Evolutionary conservation across 64 coral and sea anemone species (phyloP).

Genomic region (Porites lutea): DNA sequence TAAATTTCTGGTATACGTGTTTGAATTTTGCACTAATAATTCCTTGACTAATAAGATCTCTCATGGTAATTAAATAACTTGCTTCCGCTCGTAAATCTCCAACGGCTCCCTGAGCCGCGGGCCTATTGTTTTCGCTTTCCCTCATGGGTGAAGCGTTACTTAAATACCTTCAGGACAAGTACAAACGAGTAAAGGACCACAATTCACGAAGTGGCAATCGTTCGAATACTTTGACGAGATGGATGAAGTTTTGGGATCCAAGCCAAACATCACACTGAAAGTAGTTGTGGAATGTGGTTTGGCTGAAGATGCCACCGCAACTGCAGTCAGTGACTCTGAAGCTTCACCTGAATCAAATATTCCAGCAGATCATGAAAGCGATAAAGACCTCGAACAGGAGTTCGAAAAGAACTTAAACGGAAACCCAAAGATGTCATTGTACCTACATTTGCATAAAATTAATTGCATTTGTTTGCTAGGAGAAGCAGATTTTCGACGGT

Average conservation of each 20-base stretch:
- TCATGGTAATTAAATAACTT: too few relatives aligned
- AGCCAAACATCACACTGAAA: constrained; percentile 42
- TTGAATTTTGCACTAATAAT: too few relatives aligned
- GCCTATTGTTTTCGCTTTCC: too few relatives aligned
- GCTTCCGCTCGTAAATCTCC: too few relatives aligned
- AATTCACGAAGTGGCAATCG: constrained; percentile 36
- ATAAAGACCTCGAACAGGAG: constrained; percentile 56
- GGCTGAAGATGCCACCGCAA: constrained; percentile 25
- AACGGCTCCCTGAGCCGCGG: too few relatives aligned
- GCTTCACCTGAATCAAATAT: constrained; percentile 14
- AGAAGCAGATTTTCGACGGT: too few relatives aligned
- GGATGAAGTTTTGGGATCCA: constrained; percentile 64
- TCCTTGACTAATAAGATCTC: too few relatives aligned
- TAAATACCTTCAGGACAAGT: constrained; percentile 61
- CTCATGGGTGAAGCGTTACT: constrained; percentile 12
- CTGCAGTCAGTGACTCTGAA: constrained; percentile 6
- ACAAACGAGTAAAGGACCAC: constrained; percentile 62
- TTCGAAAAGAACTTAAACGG: constrained; percentile 45
- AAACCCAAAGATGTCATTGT: too few relatives aligned
- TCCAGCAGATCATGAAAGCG: constrained; percentile 24
- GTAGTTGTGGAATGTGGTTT: constrained; percentile 55
- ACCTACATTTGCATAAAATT: too few relatives aligned
- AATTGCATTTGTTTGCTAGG: too few relatives aligned
- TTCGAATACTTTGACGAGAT: constrained; percentile 64
- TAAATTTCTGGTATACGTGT: too few relatives aligned